Conservation (phyloP, 1,140 invertebrate species). For the Drosophila takahashii region DNA sequence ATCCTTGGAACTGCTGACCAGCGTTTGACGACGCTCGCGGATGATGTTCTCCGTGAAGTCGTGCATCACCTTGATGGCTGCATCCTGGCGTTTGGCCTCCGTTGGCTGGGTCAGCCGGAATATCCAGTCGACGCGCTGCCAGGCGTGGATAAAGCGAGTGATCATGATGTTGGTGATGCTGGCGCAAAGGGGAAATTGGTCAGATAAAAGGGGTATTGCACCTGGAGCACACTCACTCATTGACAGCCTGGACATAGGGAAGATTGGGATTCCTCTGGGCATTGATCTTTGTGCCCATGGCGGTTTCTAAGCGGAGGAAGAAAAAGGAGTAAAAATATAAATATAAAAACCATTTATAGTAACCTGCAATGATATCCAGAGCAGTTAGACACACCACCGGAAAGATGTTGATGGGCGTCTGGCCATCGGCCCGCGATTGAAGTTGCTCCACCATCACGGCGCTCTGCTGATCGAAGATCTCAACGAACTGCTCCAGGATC, state of each 20-base stretch:
- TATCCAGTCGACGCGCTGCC: slow-evolving; percentile 63
- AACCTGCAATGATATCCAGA: slow-evolving; percentile 71
- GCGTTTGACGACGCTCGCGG: slow-evolving; percentile 78
- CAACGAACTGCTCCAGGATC: slow-evolving; percentile 90
- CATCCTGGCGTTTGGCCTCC: slow-evolving; percentile 85
- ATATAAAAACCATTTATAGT: not conserved
- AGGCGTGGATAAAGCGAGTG: slow-evolving; percentile 57
- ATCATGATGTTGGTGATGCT: slow-evolving; percentile 66
- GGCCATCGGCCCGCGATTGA: slow-evolving; percentile 82
- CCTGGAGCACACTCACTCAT: slow-evolving; percentile 85
- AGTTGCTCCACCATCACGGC: slow-evolving; percentile 86
- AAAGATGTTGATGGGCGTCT: slow-evolving; percentile 59
- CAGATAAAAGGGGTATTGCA: not conserved
- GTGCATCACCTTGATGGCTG: slow-evolving; percentile 88
- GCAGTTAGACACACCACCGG: slow-evolving; percentile 60
- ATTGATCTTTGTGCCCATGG: slow-evolving; percentile 92
- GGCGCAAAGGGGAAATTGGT: not conserved
- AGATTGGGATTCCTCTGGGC: slow-evolving; percentile 89
- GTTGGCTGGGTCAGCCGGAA: slow-evolving; percentile 54
- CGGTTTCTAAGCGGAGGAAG: slow-evolving; percentile 87
- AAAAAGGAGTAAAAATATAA: not conserved
- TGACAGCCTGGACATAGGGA: slow-evolving; percentile 90
- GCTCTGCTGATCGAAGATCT: slow-evolving; percentile 89
- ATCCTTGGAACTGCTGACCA: slow-evolving; percentile 15
- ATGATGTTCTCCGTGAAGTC: slow-evolving; percentile 88